phyloP scores from a whole-genome alignment of 2,113 vertebrate species.

The Syngnathus scovelli region DNA sequence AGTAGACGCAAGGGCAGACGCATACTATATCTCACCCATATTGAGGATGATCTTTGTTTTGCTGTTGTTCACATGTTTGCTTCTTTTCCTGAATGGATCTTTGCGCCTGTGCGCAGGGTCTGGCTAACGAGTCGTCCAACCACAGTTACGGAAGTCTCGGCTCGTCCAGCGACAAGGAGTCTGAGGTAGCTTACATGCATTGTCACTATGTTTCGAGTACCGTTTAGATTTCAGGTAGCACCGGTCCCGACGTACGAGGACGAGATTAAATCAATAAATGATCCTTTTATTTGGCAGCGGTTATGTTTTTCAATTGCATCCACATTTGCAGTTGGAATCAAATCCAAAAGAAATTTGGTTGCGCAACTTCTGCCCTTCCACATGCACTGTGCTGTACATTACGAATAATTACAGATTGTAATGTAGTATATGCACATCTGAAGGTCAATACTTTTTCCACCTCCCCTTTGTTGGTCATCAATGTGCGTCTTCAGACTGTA shows the following conservation, averaged over 20 bases:
- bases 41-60: conserved; percentile 7
- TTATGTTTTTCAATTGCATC: not conserved
- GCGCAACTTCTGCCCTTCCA: not conserved
- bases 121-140: conserved; percentile 97
- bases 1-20: not conserved
- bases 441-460: not conserved
- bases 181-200: conserved; percentile 77
- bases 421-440: not conserved
- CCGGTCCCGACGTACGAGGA: not conserved
- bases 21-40: not conserved
- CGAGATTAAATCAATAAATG: not conserved
- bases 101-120: conserved; percentile 71
- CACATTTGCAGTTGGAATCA: not conserved
- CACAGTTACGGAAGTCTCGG: conserved; percentile 98
- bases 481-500: not conserved
- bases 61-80: conserved; percentile 1
- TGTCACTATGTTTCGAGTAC: not conserved
- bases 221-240: too few relatives aligned
- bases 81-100: conserved; percentile 41
- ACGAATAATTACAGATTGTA: not conserved
- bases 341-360: not conserved
- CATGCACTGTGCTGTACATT: not conserved
- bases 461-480: not conserved
- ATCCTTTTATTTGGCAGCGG: not conserved
- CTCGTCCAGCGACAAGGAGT: conserved; percentile 98